phyloP scores from a whole-genome alignment of 2,113 vertebrate species.

The Hippopotamus amphibius region DNA sequence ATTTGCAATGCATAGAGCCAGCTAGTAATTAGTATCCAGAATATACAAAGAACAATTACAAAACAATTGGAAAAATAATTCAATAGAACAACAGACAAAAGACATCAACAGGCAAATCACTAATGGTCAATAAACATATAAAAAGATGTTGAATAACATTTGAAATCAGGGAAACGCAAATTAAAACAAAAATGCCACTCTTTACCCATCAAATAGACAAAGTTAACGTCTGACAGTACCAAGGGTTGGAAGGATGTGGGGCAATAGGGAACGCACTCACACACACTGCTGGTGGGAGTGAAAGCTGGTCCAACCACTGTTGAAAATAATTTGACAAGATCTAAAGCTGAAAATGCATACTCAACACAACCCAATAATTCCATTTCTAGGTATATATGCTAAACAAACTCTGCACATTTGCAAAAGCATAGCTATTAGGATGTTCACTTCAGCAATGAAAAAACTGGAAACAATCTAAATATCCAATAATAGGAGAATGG shows the following conservation, averaged over 20 bases:
- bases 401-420: not conserved
- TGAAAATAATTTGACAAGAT: conserved; percentile 36
- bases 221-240: not conserved
- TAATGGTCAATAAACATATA: conserved; percentile 21
- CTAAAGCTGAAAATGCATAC: not conserved
- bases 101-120: conserved; percentile 44
- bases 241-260: not conserved
- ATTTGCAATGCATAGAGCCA: conserved; percentile 44
- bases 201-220: not conserved
- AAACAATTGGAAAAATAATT: conserved; percentile 24
- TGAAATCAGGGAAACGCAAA: conserved; percentile 17
- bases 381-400: not conserved
- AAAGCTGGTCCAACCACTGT: not conserved
- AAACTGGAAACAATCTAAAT: not conserved
- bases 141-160: conserved; percentile 22
- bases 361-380: not conserved
- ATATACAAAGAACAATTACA: conserved; percentile 18
- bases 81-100: conserved; percentile 27
- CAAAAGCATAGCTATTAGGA: not conserved
- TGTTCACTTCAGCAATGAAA: conserved; percentile 6
- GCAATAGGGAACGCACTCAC: not conserved
- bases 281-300: not conserved
- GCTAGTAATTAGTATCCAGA: conserved; percentile 40
- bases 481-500: not conserved
- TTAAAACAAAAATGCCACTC: conserved; percentile 51